Percentiles rank a stretch among this genome's conserved stretches.
Evolutionary conservation across 2,888 invertebrate species (phyloP).

Genomic region (Chloromyia formosa): DNA sequence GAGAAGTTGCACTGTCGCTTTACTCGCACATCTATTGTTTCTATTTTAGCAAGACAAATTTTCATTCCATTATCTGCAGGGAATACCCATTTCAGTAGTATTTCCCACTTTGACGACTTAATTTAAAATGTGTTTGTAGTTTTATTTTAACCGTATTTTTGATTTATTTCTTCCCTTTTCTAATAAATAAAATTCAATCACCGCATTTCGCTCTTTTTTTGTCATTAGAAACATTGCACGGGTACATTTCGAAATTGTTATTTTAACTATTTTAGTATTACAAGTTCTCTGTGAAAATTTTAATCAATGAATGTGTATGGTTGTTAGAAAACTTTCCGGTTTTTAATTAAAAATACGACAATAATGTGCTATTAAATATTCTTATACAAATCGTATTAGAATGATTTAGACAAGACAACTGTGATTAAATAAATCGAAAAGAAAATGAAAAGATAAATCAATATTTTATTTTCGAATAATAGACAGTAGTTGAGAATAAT

Average conservation of each 20-base stretch:
- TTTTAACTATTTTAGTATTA: too few relatives aligned
- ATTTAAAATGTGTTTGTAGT: neutral
- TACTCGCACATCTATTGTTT: too few relatives aligned
- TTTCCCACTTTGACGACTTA: constrained; percentile 36
- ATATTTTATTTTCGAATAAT: neutral
- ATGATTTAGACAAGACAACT: constrained; percentile 10
- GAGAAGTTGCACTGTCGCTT: constrained; percentile 12
- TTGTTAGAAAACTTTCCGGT: neutral
- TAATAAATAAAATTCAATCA: constrained; percentile 35
- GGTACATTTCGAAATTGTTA: neutral
- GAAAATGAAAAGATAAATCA: neutral
- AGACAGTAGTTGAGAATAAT: constrained; percentile 15
- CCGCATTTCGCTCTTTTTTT: too few relatives aligned
- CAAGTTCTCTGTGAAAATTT: too few relatives aligned
- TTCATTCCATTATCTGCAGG: constrained; percentile 40
- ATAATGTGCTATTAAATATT: too few relatives aligned
- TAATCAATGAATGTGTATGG: neutral
- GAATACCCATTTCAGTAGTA: constrained; percentile 16
- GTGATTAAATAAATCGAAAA: constrained; percentile 21
- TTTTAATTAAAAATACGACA: neutral
- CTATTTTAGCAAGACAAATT: constrained; percentile 47
- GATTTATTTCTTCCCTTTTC: constrained; percentile 45
- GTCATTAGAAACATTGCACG: too few relatives aligned
- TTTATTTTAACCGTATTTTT: constrained; percentile 26
- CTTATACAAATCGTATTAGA: constrained; percentile 4